Conservation (phyloP, 2,797 vertebrate species). For the Gymnocypris eckloni region DNA sequence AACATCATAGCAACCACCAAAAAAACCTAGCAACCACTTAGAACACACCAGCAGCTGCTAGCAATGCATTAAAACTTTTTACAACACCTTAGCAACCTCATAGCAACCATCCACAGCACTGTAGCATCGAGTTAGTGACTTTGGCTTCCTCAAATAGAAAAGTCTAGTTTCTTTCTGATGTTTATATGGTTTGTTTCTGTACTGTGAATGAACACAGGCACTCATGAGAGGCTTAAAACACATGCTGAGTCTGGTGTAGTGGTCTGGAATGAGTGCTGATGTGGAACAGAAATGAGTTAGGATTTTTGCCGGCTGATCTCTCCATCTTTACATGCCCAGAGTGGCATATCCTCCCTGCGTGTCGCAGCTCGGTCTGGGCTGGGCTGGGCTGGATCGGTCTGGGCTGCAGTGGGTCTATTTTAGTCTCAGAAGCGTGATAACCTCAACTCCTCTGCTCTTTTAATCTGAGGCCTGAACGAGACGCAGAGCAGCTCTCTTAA, state of each 20-base stretch:
- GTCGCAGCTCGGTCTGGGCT: conserved; percentile 31
- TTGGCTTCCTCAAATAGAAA: background rate
- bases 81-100: background rate
- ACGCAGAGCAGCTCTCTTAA: conserved; percentile 19
- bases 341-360: conserved; percentile 9
- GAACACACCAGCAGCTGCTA: background rate
- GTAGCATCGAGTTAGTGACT: background rate
- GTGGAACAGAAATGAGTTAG: conserved; percentile 1
- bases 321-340: conserved; percentile 16
- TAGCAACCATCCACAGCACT: background rate
- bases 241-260: background rate
- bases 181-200: background rate
- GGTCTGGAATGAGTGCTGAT: background rate
- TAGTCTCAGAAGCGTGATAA: conserved; percentile 79
- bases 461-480: conserved; percentile 70
- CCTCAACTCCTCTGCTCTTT: conserved; percentile 78
- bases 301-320: conserved; percentile 23
- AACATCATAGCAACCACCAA: too few species aligned
- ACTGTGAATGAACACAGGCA: background rate
- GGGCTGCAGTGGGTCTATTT: conserved; percentile 77
- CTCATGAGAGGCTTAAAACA: background rate
- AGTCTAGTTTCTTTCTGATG: background rate
- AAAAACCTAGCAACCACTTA: background rate
- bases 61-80: background rate
- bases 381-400: conserved; percentile 41